These are phyloP conservation scores for Heliothis peltigera DNA, from an alignment of 2,888 invertebrate genomes.

Conservation along the genomic window DNA sequence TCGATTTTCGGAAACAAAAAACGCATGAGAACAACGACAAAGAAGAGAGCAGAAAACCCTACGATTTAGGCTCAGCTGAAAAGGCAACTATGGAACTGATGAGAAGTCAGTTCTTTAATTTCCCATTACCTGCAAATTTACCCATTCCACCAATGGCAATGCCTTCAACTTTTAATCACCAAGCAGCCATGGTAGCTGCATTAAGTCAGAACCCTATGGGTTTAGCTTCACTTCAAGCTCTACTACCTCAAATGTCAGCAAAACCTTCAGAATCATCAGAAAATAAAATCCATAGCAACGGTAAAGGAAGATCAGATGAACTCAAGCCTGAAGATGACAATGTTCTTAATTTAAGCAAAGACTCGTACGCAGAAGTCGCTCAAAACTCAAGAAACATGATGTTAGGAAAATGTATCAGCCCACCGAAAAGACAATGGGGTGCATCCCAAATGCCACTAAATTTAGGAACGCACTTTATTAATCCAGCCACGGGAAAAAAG, in stretches of 20 bases:
- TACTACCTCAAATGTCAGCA: constrained; percentile 90
- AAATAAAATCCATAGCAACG: constrained; percentile 79
- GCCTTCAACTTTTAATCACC: constrained; percentile 89
- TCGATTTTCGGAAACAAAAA: constrained; percentile 94
- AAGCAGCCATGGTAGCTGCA: constrained; percentile 92
- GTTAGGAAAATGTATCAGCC: constrained; percentile 92
- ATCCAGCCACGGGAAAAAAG: constrained; percentile 98
- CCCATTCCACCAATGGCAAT: constrained; percentile 90
- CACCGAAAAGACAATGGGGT: constrained; percentile 95
- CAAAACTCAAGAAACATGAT: constrained; percentile 87
- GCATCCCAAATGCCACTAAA: constrained; percentile 94
- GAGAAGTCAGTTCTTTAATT: constrained; percentile 91
- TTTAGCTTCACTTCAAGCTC: constrained; percentile 91
- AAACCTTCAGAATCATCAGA: constrained; percentile 82
- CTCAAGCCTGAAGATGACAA: constrained; percentile 81
- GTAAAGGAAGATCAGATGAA: constrained; percentile 77
- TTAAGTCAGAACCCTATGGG: constrained; percentile 90
- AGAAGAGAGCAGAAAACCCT: constrained; percentile 86
- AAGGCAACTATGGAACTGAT: constrained; percentile 90
- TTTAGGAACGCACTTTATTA: constrained; percentile 96
- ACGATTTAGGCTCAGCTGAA: constrained; percentile 77
- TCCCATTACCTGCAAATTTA: constrained; percentile 89
- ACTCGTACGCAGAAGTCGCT: constrained; percentile 78
- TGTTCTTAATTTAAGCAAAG: constrained; percentile 86
- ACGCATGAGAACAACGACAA: constrained; percentile 77